Base-by-base conservation (phyloP, 1,140 invertebrate genomes). In the Aphelenchoides besseyi region DNA sequence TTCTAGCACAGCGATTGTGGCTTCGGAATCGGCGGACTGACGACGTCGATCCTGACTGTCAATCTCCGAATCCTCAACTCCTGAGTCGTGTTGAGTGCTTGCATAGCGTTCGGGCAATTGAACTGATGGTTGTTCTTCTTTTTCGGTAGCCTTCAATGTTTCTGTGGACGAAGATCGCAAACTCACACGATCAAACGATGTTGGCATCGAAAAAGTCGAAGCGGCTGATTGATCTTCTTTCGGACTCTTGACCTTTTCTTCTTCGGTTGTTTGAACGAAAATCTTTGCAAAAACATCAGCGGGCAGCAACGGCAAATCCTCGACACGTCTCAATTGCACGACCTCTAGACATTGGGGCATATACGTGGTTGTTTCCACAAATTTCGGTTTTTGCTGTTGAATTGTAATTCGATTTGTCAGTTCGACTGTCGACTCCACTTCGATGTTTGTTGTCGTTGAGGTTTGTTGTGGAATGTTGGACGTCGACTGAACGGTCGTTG, bases 1-100 rank as follows among this genome's bases (percentile, higher is more conserved):
- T 2, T 61, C 59, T 36, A 1, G 16, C 26, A 18, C 30, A n/a
- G 33, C 2, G n/a, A 16, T 26, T 16, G 30, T 61, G 26, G 59
- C n/a, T n/a, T 30, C 30, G 59, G 59, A 52, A 29, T 18, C n/a
- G 18, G 28, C 59, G 18, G n/a, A 18, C 28, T 36, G 59, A n/a
- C 59, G 30, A n/a, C n/a, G 59, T 2, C 28, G n/a, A 36, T 61
- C 41, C n/a, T 66, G 1, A 12, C 28, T 3, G 26, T 66, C 1
- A 33, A 36, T 12, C 36, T 66, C 63, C 1, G 16, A 23, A 33
- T 33, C 2, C 3, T 33, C 36, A 28, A 66, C 30, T 3, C 36
- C 36, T 1, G 63, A 66, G 29, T 66, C 63, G 8, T 66, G 55
- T 32, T 66, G 16, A 12, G 30, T 12, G 26, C 26, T 66, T 30